Conservation (phyloP, 2,797 vertebrate species). For the Rhinogobio ventralis region DNA sequence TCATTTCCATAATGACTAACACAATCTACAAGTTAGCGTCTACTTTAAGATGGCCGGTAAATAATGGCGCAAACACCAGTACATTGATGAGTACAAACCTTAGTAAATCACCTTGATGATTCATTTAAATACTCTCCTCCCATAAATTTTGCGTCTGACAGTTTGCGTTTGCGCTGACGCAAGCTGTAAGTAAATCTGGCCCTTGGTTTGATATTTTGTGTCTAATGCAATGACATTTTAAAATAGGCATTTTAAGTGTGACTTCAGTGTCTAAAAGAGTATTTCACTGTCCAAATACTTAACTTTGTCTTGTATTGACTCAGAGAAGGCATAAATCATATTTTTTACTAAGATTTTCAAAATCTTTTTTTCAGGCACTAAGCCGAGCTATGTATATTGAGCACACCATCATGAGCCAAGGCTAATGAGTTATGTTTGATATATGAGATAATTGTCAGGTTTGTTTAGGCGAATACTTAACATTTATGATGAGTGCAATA, state of each 20-base stretch:
- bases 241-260: neutral
- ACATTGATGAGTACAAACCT: no score
- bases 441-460: neutral
- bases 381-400: neutral
- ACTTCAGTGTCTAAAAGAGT: neutral
- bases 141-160: no score
- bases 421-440: slow-evolving; percentile 3
- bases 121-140: no score
- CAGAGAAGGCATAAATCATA: neutral
- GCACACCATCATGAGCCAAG: neutral
- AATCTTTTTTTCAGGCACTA: neutral
- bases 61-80: no score
- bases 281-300: neutral
- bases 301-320: neutral
- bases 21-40: no score
- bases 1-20: no score
- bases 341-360: neutral
- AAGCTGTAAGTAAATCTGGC: no score
- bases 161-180: no score
- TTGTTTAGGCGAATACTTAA: slow-evolving; percentile 6
- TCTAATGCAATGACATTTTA: neutral
- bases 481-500: slow-evolving; percentile 7
- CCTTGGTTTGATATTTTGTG: neutral
- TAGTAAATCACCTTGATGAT: no score
- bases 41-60: no score